Conservation (phyloP, 2,888 invertebrate genomes). For the Idaea straminata region DNA sequence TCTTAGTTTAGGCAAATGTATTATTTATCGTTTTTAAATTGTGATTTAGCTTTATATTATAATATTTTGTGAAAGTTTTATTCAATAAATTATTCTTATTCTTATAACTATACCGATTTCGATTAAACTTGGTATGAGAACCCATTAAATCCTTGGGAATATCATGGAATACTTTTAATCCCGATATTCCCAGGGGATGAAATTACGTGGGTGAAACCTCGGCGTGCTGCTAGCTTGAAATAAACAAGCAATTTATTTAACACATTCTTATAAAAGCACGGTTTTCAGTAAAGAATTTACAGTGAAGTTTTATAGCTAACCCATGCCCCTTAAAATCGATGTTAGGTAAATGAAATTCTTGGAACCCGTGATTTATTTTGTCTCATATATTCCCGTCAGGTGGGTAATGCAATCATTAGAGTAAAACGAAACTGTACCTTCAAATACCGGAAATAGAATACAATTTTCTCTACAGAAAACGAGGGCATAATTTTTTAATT, state of each 20-base stretch:
- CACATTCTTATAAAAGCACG: not conserved
- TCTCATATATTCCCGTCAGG: not conserved
- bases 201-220: too few species aligned
- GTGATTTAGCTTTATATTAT: too few species aligned
- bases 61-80: too few species aligned
- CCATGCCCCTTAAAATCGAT: not conserved
- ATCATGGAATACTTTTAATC: too few species aligned
- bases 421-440: not conserved
- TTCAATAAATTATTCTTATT: too few species aligned
- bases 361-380: not conserved
- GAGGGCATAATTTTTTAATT: not conserved
- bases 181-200: too few species aligned
- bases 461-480: not conserved
- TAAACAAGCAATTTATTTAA: not conserved
- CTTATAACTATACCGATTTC: too few species aligned
- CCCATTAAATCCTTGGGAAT: too few species aligned
- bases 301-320: not conserved
- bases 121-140: too few species aligned
- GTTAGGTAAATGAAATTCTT: conserved; percentile 1
- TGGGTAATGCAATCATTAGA: not conserved
- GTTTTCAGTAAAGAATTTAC: not conserved
- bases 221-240: too few species aligned
- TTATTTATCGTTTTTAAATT: too few species aligned
- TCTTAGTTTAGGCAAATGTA: too few species aligned
- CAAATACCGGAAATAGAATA: not conserved